Percentiles rank a stretch among this genome's conserved stretches.
Evolutionary conservation across 2,113 vertebrate species (phyloP).

Genomic region (Xyrauchen texanus): DNA sequence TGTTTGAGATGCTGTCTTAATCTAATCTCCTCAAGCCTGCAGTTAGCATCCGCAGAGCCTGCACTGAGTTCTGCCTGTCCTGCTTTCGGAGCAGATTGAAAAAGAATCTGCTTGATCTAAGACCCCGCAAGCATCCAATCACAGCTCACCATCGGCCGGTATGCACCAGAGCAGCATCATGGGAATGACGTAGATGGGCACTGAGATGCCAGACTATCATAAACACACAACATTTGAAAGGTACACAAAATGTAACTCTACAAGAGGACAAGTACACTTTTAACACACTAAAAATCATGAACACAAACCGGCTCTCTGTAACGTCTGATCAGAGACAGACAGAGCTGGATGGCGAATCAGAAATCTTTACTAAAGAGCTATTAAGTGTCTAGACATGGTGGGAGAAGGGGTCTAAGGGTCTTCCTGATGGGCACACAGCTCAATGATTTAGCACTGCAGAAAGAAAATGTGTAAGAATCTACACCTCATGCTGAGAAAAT

Average conservation of each 20-base stretch:
- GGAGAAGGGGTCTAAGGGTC: constrained; percentile 29
- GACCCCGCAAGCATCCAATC: constrained; percentile 51
- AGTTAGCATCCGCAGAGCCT: constrained; percentile 42
- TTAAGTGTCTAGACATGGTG: constrained; percentile 37
- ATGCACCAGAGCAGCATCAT: constrained; percentile 46
- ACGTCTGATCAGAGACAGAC: constrained; percentile 35
- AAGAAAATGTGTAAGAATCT: constrained; percentile 63
- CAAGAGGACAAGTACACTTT: background rate
- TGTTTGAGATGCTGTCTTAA: constrained; percentile 27
- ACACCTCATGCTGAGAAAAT: constrained; percentile 66
- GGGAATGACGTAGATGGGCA: constrained; percentile 48
- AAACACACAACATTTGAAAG: background rate
- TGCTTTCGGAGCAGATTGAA: constrained; percentile 44
- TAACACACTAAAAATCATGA: too few species aligned
- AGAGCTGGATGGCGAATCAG: constrained; percentile 41
- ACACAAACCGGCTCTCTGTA: background rate
- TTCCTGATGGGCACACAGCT: constrained; percentile 54
- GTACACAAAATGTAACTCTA: background rate
- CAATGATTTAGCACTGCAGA: constrained; percentile 69
- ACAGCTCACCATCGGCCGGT: constrained; percentile 49
- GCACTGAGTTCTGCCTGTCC: constrained; percentile 46
- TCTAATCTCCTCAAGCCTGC: constrained; percentile 51
- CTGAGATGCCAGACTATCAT: background rate
- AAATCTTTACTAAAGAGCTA: constrained; percentile 55
- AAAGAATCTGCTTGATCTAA: constrained; percentile 54